Percentiles rank a stretch among this genome's conserved stretches.
Conservation (phyloP, 2,888 invertebrate species). For the Hypomecis punctinalis region DNA sequence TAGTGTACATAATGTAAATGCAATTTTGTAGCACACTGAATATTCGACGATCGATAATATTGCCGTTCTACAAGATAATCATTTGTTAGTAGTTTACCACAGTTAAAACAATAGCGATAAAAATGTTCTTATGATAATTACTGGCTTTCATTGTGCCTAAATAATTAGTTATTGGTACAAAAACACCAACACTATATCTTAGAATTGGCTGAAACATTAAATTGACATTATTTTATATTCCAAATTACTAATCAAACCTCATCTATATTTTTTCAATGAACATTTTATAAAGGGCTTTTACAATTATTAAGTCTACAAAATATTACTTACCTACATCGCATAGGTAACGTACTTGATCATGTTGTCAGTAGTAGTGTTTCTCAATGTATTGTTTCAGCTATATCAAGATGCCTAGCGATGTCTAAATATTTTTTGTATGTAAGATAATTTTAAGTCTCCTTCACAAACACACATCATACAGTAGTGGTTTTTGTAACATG, state of each 20-base stretch:
- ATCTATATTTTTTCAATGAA: no score
- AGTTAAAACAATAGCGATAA: constrained; percentile 36
- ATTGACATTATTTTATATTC: not conserved
- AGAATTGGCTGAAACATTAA: constrained; percentile 25
- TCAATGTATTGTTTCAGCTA: constrained; percentile 26
- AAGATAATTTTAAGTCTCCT: constrained; percentile 24
- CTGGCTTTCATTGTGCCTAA: constrained; percentile 43
- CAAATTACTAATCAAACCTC: no score
- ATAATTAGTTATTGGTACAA: constrained; percentile 26
- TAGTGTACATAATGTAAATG: constrained; percentile 37
- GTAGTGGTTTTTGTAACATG: no score
- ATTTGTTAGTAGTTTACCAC: constrained; percentile 35
- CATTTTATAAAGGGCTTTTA: no score
- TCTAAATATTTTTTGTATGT: constrained; percentile 44
- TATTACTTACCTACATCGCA: not conserved
- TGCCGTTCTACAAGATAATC: constrained; percentile 10
- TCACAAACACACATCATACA: no score
- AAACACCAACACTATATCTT: constrained; percentile 20
- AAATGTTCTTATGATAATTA: constrained; percentile 38
- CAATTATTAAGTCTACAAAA: no score
- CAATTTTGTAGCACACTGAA: constrained; percentile 33
- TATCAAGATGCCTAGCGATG: constrained; percentile 14
- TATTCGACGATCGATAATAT: constrained; percentile 18
- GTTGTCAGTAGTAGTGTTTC: not conserved
- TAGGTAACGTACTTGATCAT: not conserved